These are phyloP conservation scores for Simalia tracyae DNA, from an alignment of 2,797 vertebrate species.

Conservation along the genomic window DNA sequence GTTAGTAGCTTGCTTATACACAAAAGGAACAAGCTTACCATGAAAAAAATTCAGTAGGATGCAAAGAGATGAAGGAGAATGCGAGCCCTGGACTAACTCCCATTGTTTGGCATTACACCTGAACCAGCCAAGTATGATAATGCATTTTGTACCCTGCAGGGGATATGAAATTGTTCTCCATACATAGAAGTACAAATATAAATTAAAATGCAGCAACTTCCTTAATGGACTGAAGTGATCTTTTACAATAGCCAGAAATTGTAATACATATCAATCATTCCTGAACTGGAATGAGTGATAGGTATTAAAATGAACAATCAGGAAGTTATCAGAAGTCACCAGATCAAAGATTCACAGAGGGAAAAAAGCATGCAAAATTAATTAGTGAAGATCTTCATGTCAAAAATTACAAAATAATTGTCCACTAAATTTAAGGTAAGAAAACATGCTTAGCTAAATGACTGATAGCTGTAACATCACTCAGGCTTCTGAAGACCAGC, in stretches of 20 bases:
- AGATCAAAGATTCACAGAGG: not conserved
- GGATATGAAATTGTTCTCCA: not conserved
- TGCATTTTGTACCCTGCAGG: not conserved
- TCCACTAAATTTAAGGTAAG: conserved; percentile 25
- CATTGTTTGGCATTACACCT: not conserved
- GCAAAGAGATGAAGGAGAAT: not conserved
- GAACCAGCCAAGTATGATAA: not conserved
- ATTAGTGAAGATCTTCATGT: conserved; percentile 57
- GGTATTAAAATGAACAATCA: not conserved
- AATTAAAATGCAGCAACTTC: not conserved
- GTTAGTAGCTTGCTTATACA: not conserved
- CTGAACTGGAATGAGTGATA: conserved; percentile 5
- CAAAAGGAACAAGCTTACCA: not conserved
- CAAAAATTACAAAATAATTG: conserved; percentile 54
- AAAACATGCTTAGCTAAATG: conserved; percentile 57
- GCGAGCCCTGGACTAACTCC: not conserved
- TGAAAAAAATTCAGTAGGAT: not conserved
- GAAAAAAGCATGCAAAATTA: conserved; percentile 65
- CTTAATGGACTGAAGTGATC: not conserved
- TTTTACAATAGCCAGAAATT: conserved; percentile 12
- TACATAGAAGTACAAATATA: not conserved
- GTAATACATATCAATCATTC: not conserved
- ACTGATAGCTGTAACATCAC: conserved; percentile 27
- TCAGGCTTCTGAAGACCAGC: conserved; percentile 49
- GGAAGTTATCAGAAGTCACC: not conserved